Conservation (phyloP, 2,113 vertebrate species). For the Thalassarche chlororhynchos region DNA sequence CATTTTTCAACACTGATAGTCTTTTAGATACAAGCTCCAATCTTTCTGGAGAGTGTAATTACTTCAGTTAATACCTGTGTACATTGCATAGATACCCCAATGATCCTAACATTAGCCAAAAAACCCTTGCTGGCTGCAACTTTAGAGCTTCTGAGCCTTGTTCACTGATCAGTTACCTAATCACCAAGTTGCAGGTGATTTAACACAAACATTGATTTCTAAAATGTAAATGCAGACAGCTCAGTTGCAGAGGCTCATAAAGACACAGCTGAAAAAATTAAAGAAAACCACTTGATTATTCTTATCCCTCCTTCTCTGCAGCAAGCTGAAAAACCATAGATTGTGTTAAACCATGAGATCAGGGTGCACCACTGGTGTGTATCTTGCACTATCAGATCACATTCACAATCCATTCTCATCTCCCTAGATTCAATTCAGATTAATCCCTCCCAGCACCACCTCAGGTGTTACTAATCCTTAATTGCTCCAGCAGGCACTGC, state of each 20-base stretch:
- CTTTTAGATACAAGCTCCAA: neutral
- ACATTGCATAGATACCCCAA: too few relatives aligned
- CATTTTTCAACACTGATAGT: neutral
- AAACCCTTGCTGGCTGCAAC: neutral
- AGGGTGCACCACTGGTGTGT: neutral
- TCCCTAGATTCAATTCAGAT: neutral
- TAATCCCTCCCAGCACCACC: neutral
- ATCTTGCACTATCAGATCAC: neutral
- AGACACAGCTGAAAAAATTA: neutral
- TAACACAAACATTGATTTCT: neutral
- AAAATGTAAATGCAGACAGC: neutral
- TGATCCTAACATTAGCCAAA: neutral
- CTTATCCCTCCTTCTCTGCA: neutral
- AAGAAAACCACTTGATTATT: neutral
- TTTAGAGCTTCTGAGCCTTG: neutral
- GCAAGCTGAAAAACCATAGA: neutral
- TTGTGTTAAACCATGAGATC: rapidly evolving
- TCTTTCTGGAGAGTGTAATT: neutral
- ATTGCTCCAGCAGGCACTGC: neutral
- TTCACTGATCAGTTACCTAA: neutral
- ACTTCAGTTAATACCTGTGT: neutral
- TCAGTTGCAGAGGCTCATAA: neutral
- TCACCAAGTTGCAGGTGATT: neutral
- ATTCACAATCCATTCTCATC: neutral
- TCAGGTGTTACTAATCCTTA: neutral